A percentile compares a stretch with the other conserved stretches of the same genome.
Evolutionary conservation across 2,797 vertebrate species (phyloP).

Genomic region (Pseudochaenichthys georgianus): DNA sequence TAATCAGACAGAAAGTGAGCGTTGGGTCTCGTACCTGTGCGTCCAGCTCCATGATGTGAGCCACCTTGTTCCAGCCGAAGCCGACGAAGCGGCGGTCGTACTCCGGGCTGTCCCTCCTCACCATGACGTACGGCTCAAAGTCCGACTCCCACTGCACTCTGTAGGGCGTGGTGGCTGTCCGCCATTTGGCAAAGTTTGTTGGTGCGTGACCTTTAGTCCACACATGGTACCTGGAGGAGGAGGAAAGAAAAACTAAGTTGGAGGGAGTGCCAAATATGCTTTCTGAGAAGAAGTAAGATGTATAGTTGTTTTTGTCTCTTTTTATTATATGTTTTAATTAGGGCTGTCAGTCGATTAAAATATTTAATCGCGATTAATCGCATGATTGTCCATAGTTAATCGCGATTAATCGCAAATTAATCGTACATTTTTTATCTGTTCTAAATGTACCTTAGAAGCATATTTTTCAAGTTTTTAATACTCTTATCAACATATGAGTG

Average conservation of each 20-base stretch:
- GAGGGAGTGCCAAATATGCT: background rate
- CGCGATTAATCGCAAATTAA: too few relatives aligned
- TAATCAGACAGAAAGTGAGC: background rate
- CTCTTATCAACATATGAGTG: too few relatives aligned
- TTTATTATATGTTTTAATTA: too few relatives aligned
- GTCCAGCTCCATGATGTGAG: constrained; percentile 98
- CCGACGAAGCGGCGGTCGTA: constrained; percentile 98
- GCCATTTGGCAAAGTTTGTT: constrained; percentile 98
- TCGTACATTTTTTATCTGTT: too few relatives aligned
- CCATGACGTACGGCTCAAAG: constrained; percentile 98
- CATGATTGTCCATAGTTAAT: too few relatives aligned
- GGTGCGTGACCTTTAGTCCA: constrained; percentile 99
- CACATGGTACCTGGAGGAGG: constrained; percentile 93
- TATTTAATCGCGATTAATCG: too few relatives aligned
- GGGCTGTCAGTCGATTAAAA: too few relatives aligned
- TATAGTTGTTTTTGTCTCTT: background rate
- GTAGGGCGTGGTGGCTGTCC: constrained; percentile 97
- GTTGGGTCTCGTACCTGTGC: constrained; percentile 88
- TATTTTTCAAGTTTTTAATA: too few relatives aligned
- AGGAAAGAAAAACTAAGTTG: background rate
- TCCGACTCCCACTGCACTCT: constrained; percentile 97
- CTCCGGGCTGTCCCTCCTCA: constrained; percentile 93
- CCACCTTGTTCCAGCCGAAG: constrained; percentile 99
- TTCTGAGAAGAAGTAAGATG: background rate
- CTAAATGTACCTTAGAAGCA: too few relatives aligned